Base-by-base conservation (phyloP, 2,113 vertebrate genomes). In the Brachirus orientalis region DNA sequence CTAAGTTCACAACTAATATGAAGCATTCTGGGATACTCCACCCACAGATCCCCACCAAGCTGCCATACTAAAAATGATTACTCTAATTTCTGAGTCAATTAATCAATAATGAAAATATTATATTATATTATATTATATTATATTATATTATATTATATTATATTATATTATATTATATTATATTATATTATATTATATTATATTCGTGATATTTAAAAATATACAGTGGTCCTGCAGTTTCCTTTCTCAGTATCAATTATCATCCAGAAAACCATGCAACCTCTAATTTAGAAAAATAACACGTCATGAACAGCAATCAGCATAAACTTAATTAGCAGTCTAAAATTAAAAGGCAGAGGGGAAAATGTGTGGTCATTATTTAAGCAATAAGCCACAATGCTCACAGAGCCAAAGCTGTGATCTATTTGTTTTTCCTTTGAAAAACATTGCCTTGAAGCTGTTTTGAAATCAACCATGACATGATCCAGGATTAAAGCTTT, bases 401-500 rank as follows among this genome's bases (percentile, higher is more conserved):
- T 60, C 58, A 33, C 66, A 45, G 55, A 56, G 60, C 47, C 60
- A 40, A 70, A 20, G 60, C 57, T 48, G 52, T 51, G 46, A 72
- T 64, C 14, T 69, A 40, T 53, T 45, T 56, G 63, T 55, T 56
- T n/a, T 50, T 66, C 47, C n/a, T 73, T 64, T 56, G 20, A 4
- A 22, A 73, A 79, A 62, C 47, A 28, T 51, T 67, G 52, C 73
- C 75, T 61, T 33, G 51, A 56, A 74, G 75, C 69, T 79, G 64
- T 74, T 83, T 63, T 61, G 40, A 79, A 73, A 79, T 64, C 62
- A 71, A 44, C 59, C 66, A 33, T 50, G 37, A 75, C 69, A 69
- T 28, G 60, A 79, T 75, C 48, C 48, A 55, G 48, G 73, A 66
- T 48, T 50, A 63, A 47, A 56, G 69, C 73, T 63, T 67, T 36